Evolutionary conservation across 1,140 invertebrate species (phyloP), one percentile per base, ranked within the genome.

Genomic region (Ceratina japonica): DNA sequence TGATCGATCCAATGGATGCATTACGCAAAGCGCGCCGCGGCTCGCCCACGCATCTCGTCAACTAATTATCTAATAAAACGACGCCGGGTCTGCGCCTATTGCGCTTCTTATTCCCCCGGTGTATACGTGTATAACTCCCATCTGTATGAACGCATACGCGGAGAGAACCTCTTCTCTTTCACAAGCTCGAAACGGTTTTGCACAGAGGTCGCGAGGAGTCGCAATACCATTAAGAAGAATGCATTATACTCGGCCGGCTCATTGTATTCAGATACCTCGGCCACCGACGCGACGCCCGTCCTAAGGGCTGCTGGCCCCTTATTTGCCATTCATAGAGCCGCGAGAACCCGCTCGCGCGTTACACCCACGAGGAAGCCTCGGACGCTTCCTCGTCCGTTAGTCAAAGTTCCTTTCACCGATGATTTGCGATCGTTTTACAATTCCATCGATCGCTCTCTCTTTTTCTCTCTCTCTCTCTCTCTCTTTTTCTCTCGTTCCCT

Each of bases 261-360:
- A 91, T 91, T 91, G 90, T 91, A 91, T 91, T 91, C 90, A 88
- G 88, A 91, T 91, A 77, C 71, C 37, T 73, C 66, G 31, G 72
- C 81, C 68, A 68, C 80, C 70, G 37, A 31, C 27, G 27, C 27
- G 27, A 77, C 81, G 81, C 75, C 79, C 49, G 49, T 85, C 27
- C 79, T 79, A 79, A 62, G 16, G 54, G 24, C 65, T 73, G 69
- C 68, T 76, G 73, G 54, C 65, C 63, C 72, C 85, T 87, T 82
- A 91, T 90, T 91, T 89, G 83, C 80, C 89, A 91, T 91, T 90
- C 89, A 91, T 90, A 87, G 90, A 79, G 66, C 75, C 56, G 71
- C 77, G 76, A 80, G 84, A 82, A 86, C 84, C 62, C 79, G 79
- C 59, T 70, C 62, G 63, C 69, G 77, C 79, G 79, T 88, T 89